Conservation (phyloP, 1,140 invertebrate species). For the Dolichoris vasculosae region DNA sequence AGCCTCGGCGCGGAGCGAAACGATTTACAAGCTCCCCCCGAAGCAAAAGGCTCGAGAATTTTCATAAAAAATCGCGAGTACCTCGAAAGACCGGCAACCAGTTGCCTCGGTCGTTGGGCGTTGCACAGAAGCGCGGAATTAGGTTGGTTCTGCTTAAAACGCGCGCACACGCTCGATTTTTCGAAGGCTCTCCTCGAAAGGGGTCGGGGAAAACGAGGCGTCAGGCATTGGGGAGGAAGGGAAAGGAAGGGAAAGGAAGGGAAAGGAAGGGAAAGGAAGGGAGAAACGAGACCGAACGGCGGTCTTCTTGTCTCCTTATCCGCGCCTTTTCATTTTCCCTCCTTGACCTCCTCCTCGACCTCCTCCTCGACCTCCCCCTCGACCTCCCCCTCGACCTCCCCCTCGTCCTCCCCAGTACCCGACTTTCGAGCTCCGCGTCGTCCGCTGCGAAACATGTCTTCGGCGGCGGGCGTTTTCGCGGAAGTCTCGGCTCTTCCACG, state of each 20-base stretch:
- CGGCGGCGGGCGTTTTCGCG: slow-evolving; percentile 30
- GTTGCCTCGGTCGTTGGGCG: neutral
- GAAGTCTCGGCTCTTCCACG: slow-evolving; percentile 38
- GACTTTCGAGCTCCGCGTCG: neutral
- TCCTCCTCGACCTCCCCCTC: no score
- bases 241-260: neutral
- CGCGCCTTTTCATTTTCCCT: slow-evolving; percentile 24
- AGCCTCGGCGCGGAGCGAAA: neutral
- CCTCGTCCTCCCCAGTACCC: neutral
- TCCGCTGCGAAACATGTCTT: slow-evolving; percentile 19
- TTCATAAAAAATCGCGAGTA: slow-evolving; percentile 29
- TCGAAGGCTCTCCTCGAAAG: neutral
- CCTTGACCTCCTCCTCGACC: no score
- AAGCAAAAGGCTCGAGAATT: neutral
- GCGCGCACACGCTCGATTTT: neutral
- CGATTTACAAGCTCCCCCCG: neutral
- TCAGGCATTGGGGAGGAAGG: no score
- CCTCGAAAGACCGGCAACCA: neutral
- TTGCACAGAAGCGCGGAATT: slow-evolving; percentile 14
- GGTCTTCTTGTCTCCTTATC: neutral
- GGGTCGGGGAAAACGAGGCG: no score
- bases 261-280: neutral
- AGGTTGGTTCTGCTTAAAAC: neutral
- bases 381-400: no score
- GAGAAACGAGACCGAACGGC: neutral